Conservation (phyloP, 2,113 vertebrate genomes). For the Scopus umbretta region DNA sequence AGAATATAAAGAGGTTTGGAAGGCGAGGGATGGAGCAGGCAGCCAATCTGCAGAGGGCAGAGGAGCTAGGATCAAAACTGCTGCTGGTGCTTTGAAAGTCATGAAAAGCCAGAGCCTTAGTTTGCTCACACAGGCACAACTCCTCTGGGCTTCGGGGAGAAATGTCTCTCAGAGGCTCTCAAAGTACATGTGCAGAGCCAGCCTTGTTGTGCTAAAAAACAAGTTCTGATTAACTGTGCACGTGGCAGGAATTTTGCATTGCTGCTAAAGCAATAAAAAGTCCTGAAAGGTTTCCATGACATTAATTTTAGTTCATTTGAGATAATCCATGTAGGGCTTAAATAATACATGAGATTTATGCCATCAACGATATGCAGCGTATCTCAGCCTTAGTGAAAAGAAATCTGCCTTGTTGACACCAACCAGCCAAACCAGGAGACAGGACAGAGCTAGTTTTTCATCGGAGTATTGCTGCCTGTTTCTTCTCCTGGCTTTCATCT, state of each 20-base stretch:
- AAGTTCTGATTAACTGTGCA: slow-evolving; percentile 13
- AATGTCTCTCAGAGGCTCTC: not conserved
- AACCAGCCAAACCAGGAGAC: not conserved
- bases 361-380: not conserved
- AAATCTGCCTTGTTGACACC: slow-evolving; percentile 38
- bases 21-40: not conserved
- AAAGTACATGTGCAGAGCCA: not conserved
- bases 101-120: slow-evolving; percentile 14
- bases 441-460: slow-evolving; percentile 24
- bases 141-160: slow-evolving; percentile 14
- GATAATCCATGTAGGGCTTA: slow-evolving; percentile 31
- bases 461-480: not conserved
- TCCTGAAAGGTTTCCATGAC: slow-evolving; percentile 21
- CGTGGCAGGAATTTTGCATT: slow-evolving; percentile 33
- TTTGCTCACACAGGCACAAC: not conserved
- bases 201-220: slow-evolving; percentile 4
- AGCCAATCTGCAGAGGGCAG: not conserved
- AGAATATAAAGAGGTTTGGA: slow-evolving; percentile 17
- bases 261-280: not conserved
- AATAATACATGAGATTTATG: slow-evolving; percentile 59
- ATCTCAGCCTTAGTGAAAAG: not conserved
- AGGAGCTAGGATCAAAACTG: slow-evolving; percentile 29
- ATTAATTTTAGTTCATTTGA: slow-evolving; percentile 37
- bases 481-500: slow-evolving; percentile 23
- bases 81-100: not conserved